Conservation (phyloP, 2,113 vertebrate genomes). For the Lamprologus tigripictilis region DNA sequence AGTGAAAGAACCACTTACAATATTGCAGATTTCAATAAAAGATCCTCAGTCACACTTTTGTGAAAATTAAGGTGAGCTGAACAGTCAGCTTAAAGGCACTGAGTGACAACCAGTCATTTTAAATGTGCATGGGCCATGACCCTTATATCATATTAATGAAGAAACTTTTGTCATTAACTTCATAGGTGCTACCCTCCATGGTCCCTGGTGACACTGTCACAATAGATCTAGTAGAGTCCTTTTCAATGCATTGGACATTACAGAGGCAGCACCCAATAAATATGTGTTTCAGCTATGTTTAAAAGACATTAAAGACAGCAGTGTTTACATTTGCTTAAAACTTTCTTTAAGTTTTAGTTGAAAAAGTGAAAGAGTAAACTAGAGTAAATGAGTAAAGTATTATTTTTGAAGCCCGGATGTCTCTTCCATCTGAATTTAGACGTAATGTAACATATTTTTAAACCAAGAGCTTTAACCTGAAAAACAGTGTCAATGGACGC, state of each 20-base stretch:
- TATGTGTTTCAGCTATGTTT: not conserved
- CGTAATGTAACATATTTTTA: not conserved
- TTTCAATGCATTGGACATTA: not conserved
- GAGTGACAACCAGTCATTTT: not conserved
- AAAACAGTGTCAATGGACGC: not conserved
- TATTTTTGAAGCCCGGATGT: not conserved
- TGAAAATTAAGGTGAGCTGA: not conserved
- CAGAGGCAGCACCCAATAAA: not conserved
- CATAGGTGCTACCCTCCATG: not conserved
- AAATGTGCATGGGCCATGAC: not conserved
- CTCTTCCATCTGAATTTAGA: not conserved
- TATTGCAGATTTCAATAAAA: not conserved
- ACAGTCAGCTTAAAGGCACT: not conserved
- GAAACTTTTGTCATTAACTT: not conserved
- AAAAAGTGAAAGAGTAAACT: not conserved
- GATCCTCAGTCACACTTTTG: not conserved
- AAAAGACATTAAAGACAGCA: not conserved
- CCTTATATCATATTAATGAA: not conserved
- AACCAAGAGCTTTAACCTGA: not conserved
- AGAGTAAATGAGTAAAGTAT: not conserved
- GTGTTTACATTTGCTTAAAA: fast-evolving
- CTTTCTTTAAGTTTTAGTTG: not conserved
- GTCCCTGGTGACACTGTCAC: not conserved
- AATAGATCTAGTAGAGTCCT: not conserved
- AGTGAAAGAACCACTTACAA: not conserved